Percentiles rank a stretch among this genome's conserved stretches.
Conservation (phyloP, 2,888 invertebrate genomes). For the Dichetophora obliterata region DNA sequence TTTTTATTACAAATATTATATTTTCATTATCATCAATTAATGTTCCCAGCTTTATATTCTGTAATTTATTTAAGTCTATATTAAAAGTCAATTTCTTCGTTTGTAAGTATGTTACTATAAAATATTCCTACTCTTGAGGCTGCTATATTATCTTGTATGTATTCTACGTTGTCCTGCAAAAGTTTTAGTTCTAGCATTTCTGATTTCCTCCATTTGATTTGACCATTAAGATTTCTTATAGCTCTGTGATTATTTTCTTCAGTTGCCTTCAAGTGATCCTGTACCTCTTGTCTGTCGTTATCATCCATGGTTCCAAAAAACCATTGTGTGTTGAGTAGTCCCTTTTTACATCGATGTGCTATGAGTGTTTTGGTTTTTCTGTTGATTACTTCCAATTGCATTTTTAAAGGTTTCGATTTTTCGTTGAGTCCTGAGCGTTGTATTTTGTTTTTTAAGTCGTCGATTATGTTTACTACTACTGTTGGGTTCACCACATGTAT, state of each 20-base stretch:
- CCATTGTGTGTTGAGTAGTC: neutral
- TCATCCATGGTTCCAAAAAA: slow-evolving; percentile 6
- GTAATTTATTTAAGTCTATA: slow-evolving; percentile 8
- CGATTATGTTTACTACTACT: too few species aligned
- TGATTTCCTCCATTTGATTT: too few species aligned
- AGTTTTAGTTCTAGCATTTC: too few species aligned
- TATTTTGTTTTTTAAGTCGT: too few species aligned
- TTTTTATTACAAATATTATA: slow-evolving; percentile 18
- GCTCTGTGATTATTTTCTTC: too few species aligned
- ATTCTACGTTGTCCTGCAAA: neutral
- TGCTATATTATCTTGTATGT: neutral
- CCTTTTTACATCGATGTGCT: neutral
- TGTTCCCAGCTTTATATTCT: neutral
- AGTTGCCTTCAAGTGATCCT: neutral
- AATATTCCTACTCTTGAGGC: neutral
- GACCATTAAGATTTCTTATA: too few species aligned
- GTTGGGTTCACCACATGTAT: too few species aligned
- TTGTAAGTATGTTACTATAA: neutral
- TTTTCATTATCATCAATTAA: slow-evolving; percentile 16
- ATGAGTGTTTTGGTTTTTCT: neutral
- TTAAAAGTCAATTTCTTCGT: neutral
- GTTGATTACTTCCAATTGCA: neutral
- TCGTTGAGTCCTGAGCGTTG: too few species aligned
- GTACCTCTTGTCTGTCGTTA: neutral
- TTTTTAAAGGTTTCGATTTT: neutral